phyloP scores from a whole-genome alignment of 1,140 invertebrate species.

The Halictus rubicundus region DNA sequence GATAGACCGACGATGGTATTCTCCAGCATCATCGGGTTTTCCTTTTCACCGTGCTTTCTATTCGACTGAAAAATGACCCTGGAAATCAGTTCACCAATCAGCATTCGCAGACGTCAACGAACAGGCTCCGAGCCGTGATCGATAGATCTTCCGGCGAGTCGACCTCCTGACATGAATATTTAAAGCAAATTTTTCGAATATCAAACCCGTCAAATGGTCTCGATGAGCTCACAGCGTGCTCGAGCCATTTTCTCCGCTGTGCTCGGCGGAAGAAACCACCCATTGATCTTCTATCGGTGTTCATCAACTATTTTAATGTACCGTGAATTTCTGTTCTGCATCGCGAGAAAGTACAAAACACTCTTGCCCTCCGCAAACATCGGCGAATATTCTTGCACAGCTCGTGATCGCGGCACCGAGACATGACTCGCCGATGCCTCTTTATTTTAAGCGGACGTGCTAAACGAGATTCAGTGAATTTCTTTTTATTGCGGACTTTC shows the following conservation, averaged over 20 bases:
- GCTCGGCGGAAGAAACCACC: conserved; percentile 1
- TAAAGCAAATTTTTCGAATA: conserved; percentile 45
- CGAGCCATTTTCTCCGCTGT: conserved; percentile 7
- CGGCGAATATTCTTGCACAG: neutral
- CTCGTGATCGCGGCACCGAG: neutral
- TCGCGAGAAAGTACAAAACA: conserved; percentile 1
- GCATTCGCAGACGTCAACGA: conserved; percentile 1
- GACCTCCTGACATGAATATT: conserved; percentile 39
- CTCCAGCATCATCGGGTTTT: neutral
- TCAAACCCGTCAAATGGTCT: neutral
- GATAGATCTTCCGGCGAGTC: conserved; percentile 6
- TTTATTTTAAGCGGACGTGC: neutral
- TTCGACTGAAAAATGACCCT: neutral
- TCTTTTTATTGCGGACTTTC: conserved; percentile 5
- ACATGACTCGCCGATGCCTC: neutral
- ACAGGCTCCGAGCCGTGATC: conserved; percentile 15
- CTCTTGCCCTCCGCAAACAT: neutral
- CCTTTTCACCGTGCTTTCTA: conserved; percentile 22
- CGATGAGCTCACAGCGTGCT: neutral
- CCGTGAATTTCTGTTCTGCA: conserved; percentile 14
- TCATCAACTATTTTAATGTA: conserved; percentile 28
- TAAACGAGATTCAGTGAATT: neutral
- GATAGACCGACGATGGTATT: neutral
- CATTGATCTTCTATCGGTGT: conserved; percentile 22
- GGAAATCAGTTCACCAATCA: neutral